Conservation (phyloP, 2,888 invertebrate species). For the Tetranychus truncatus region DNA sequence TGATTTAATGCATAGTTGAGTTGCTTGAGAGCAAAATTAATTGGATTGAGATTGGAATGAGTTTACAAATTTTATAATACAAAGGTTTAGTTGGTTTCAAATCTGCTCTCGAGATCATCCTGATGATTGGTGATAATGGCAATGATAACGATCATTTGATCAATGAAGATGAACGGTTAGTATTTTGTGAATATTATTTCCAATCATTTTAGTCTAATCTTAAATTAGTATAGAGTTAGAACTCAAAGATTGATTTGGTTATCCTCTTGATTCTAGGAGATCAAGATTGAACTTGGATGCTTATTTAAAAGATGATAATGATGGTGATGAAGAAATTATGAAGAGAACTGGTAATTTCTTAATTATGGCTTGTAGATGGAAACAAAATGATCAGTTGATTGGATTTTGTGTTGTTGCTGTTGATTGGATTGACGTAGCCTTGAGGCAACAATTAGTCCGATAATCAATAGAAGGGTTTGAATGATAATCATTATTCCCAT, state of each 20-base stretch:
- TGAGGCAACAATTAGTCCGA: conserved; percentile 6
- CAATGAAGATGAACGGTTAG: neutral
- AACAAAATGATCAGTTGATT: neutral
- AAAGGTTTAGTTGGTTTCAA: neutral
- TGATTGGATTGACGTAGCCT: neutral
- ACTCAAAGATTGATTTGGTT: neutral
- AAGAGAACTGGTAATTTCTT: neutral
- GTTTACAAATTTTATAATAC: neutral
- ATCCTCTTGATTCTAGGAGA: neutral
- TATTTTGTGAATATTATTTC: neutral
- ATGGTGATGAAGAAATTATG: neutral
- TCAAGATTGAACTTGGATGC: neutral
- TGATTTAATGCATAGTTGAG: neutral
- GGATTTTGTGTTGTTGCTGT: neutral
- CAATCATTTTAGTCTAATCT: neutral
- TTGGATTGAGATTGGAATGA: neutral
- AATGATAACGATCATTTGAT: neutral
- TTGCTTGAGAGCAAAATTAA: neutral
- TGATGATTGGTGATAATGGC: neutral
- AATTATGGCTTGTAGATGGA: neutral
- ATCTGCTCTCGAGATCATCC: neutral
- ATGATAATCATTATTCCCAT: conserved; percentile 23
- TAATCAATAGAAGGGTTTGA: conserved; percentile 21
- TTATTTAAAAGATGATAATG: neutral
- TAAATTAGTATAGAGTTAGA: neutral